These are phyloP conservation scores for Dioctria linearis DNA, from an alignment of 2,888 invertebrate genomes.

Conservation along the genomic window DNA sequence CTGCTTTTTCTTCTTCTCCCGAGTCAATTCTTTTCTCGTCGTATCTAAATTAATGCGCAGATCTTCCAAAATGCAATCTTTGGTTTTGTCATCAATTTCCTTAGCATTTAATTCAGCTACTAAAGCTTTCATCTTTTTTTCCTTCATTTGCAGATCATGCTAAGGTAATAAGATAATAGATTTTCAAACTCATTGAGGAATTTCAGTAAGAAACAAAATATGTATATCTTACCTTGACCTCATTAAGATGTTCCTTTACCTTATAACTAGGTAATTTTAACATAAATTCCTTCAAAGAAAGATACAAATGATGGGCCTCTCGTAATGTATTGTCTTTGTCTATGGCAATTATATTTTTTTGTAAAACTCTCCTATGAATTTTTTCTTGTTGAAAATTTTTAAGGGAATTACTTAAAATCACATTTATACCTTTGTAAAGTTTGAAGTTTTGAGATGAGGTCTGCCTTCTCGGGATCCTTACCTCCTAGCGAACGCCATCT, in stretches of 20 bases:
- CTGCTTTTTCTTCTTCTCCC: conserved; percentile 67
- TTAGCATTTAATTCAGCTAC: conserved; percentile 66
- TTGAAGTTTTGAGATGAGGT: conserved; percentile 86
- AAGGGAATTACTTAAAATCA: background rate
- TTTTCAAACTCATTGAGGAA: background rate
- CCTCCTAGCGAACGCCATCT: conserved; percentile 93
- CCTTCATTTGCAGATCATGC: conserved; percentile 66
- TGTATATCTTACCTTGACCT: conserved; percentile 64
- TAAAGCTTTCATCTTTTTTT: conserved; percentile 68
- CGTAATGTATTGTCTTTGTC: conserved; percentile 67
- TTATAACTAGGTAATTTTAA: conserved; percentile 68
- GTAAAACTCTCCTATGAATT: conserved; percentile 65
- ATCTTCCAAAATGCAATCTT: conserved; percentile 64
- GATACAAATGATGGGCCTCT: conserved; percentile 67
- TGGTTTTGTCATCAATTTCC: conserved; percentile 66
- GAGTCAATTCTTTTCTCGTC: conserved; percentile 66
- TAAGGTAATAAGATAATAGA: conserved; percentile 60
- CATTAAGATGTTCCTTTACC: conserved; percentile 67
- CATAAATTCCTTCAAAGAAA: conserved; percentile 68
- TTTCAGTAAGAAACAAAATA: no score
- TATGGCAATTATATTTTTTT: conserved; percentile 65
- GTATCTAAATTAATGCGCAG: conserved; percentile 64
- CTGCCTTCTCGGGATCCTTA: conserved; percentile 87
- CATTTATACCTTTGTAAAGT: conserved; percentile 82
- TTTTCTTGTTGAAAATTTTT: no score